Evolutionary conservation across 2,797 vertebrate genomes (phyloP), one percentile per base, ranked within the genome.

Genomic region (Hozukius guyotensis): DNA sequence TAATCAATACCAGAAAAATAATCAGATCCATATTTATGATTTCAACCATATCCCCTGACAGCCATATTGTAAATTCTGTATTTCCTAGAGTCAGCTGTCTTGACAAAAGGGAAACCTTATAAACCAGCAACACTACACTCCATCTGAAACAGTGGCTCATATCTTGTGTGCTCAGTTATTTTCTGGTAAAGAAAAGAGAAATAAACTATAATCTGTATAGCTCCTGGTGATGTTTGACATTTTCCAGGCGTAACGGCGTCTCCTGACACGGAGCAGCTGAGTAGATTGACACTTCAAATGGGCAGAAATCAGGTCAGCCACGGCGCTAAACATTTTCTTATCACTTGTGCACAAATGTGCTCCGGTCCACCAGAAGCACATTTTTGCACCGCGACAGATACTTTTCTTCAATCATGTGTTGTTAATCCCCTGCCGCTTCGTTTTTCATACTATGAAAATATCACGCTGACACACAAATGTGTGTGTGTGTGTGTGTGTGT

Each of bases 261-360:
- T 90, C 82, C 84, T 36, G 77, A 87, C 71, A 64, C 72, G 53
- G 57, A 85, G 76, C 66, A 57, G 78, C 72, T 3, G 81, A 89
- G 83, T 69, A 64, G 87, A 92, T 66, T 81, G 89, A 90, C 87
- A 86, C 91, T 91, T 92, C 84, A 88, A 88, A 91, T 72, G 80
- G 65, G 53, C 72, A 76, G 75, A 88, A 88, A 88, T 77, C 83
- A 88, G 85, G 80, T 89, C 83, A 52, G 81, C 72, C 67, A 27
- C 2, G 38, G 75, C 85, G 59, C 81, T 68, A 81, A 84, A 91
- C 78, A 82, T 82, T 84, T 84, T 25, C 93, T 93, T 92, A 94
- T 93, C 93, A 59, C 77, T 71, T 1, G 42, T 62, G 73, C 81
- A 82, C 90, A 91, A 92, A 89, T 61, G 79, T 64, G 83, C 75